Evolutionary conservation across 1,140 invertebrate genomes (phyloP).

Genomic region (Geopemphigus sp.): DNA sequence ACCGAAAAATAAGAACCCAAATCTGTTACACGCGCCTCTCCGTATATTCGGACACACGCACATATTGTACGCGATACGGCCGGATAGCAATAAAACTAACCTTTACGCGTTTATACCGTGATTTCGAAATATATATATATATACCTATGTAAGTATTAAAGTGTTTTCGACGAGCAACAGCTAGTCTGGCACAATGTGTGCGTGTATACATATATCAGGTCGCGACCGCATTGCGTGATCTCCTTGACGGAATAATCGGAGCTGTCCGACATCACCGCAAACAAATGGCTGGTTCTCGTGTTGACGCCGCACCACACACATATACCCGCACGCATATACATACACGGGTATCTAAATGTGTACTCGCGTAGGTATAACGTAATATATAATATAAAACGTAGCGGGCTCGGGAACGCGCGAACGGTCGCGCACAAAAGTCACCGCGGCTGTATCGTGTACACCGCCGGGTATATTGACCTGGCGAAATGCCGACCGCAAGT

Average conservation of each 20-base stretch:
- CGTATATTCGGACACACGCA: no score
- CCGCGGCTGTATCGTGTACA: background rate
- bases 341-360: background rate
- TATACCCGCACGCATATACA: no score
- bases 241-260: constrained; percentile 43
- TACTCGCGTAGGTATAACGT: background rate
- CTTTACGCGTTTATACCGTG: background rate
- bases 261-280: constrained; percentile 35
- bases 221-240: constrained; percentile 34
- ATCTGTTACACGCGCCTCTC: no score
- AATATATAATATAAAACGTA: background rate
- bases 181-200: constrained; percentile 1
- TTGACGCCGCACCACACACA: no score
- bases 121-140: background rate
- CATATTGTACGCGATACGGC: background rate
- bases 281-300: background rate
- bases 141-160: background rate
- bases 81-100: no score
- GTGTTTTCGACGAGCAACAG: constrained; percentile 22
- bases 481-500: constrained; percentile 30
- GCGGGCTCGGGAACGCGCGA: background rate
- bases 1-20: no score
- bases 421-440: constrained; percentile 12
- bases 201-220: no score
- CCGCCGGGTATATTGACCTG: constrained; percentile 9